Conservation (phyloP, 2,113 vertebrate species). For the Festucalex cinctus region DNA sequence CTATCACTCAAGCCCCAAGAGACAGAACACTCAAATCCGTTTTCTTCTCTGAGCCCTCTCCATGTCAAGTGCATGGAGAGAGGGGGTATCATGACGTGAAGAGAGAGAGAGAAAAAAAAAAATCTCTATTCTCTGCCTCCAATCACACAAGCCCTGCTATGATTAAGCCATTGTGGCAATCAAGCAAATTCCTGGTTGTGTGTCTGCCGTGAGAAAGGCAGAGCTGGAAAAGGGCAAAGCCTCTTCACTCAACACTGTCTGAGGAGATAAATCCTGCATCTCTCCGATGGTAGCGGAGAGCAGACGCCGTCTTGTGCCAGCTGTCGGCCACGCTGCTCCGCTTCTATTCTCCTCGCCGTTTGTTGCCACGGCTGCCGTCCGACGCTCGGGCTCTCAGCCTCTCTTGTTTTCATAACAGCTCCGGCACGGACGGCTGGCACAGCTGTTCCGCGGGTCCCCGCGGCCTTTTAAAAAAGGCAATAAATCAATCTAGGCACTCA, state of each 20-base stretch:
- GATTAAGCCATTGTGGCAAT: constrained; percentile 67
- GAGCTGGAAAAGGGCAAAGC: constrained; percentile 52
- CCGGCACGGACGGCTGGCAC: constrained; percentile 70
- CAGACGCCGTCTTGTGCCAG: constrained; percentile 68
- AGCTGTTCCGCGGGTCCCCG: constrained; percentile 75
- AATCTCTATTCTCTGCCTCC: constrained; percentile 53
- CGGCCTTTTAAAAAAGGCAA: constrained; percentile 80
- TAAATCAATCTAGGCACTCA: constrained; percentile 82
- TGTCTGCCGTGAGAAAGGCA: constrained; percentile 33
- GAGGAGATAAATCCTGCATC: constrained; percentile 69
- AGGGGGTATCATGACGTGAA: constrained; percentile 40
- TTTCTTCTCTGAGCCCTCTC: constrained; percentile 47
- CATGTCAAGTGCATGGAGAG: constrained; percentile 57
- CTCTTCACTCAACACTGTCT: constrained; percentile 61
- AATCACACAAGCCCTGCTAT: constrained; percentile 56
- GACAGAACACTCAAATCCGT: constrained; percentile 58
- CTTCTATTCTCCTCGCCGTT: constrained; percentile 53
- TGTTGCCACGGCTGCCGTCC: constrained; percentile 60
- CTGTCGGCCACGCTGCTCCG: constrained; percentile 65
- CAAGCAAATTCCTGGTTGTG: constrained; percentile 55
- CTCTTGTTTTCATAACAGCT: constrained; percentile 74
- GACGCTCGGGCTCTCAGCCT: constrained; percentile 56
- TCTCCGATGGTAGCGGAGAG: constrained; percentile 68
- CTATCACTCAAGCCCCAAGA: constrained; percentile 61
- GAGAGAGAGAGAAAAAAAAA: constrained; percentile 10